A percentile compares a stretch with the other conserved stretches of the same genome.
Evolutionary conservation across 2,113 vertebrate species (phyloP).

Genomic region (Pipa parva): DNA sequence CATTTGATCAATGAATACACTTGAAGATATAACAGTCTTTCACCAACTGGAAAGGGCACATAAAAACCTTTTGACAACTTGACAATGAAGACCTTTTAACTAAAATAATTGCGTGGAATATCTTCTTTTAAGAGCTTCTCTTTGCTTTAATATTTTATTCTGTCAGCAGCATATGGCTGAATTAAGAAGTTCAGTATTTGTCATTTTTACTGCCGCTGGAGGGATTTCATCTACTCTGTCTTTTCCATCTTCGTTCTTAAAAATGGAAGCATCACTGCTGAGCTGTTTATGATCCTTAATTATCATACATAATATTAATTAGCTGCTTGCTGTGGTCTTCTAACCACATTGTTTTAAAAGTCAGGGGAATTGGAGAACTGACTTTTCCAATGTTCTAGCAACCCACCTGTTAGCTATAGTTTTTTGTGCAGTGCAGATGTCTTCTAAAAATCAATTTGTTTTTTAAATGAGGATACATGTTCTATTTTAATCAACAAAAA

Average conservation of each 20-base stretch:
- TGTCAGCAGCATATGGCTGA: constrained; percentile 42
- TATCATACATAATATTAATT: constrained; percentile 42
- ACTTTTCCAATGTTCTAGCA: constrained; percentile 10
- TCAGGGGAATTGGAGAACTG: constrained; percentile 7
- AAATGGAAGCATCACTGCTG: constrained; percentile 37
- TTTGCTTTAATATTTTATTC: constrained; percentile 41
- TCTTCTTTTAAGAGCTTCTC: constrained; percentile 40
- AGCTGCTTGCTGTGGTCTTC: constrained; percentile 28
- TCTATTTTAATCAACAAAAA: no score
- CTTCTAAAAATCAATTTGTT: no score
- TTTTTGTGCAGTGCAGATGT: no score
- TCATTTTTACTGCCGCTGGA: constrained; percentile 42
- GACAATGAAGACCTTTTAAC: constrained; percentile 44
- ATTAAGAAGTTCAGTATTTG: constrained; percentile 39
- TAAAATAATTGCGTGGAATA: constrained; percentile 41
- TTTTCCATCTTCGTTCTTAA: constrained; percentile 29
- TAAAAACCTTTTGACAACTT: constrained; percentile 44
- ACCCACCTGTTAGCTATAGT: no score
- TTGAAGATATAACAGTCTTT: constrained; percentile 36
- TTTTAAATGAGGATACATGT: no score
- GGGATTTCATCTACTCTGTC: constrained; percentile 29
- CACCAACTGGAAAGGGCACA: constrained; percentile 43
- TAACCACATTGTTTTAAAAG: constrained; percentile 13
- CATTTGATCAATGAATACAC: constrained; percentile 39
- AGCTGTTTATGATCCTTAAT: constrained; percentile 38